These are phyloP conservation scores for Drosophila leontia DNA, from an alignment of 1,140 invertebrate species.

Conservation along the genomic window DNA sequence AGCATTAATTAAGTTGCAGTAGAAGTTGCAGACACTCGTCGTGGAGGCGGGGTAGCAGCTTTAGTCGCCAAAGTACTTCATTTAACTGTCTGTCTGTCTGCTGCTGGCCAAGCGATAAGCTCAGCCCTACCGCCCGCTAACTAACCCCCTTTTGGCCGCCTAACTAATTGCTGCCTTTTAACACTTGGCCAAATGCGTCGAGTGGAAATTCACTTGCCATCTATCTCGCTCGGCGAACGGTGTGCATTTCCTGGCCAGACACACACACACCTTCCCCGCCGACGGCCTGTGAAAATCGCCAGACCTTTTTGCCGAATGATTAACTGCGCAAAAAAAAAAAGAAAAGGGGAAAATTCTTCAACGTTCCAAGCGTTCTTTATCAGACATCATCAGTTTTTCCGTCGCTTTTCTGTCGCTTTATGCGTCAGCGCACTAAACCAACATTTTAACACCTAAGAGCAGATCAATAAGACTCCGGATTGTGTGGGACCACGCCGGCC, in stretches of 20 bases:
- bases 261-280: neutral
- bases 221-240: conserved; percentile 26
- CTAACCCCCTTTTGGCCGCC: conserved; percentile 26
- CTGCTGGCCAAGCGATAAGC: conserved; percentile 75
- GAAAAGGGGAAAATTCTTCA: conserved; percentile 3
- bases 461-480: conserved; percentile 32
- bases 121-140: conserved; percentile 1
- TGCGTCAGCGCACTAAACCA: conserved; percentile 80
- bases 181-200: conserved; percentile 53
- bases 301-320: conserved; percentile 23
- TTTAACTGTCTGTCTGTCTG: conserved; percentile 70
- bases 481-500: conserved; percentile 4
- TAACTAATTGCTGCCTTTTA: conserved; percentile 76
- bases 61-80: conserved; percentile 58
- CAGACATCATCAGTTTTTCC: conserved; percentile 61
- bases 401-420: conserved; percentile 50
- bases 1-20: conserved; percentile 80
- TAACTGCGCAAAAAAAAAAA: conserved; percentile 10
- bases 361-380: conserved; percentile 44
- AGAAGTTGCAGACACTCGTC: conserved; percentile 56
- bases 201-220: conserved; percentile 31
- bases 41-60: neutral
- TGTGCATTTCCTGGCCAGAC: conserved; percentile 53
- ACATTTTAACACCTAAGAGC: conserved; percentile 79
- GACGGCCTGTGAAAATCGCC: conserved; percentile 18